Evolutionary conservation across 2,888 invertebrate species (phyloP).

Genomic region (Diarsia brunnea): DNA sequence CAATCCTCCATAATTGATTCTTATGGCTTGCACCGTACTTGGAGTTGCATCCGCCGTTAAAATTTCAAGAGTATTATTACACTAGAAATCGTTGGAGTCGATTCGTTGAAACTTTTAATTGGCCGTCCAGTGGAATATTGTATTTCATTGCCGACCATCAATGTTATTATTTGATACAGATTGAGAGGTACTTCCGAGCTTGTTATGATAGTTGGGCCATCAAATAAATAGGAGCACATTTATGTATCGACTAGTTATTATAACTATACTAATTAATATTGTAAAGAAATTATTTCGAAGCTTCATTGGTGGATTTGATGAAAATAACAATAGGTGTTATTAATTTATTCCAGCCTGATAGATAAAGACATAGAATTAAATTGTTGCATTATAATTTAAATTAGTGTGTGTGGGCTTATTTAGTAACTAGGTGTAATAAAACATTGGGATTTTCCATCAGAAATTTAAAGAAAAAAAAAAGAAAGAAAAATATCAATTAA

Average conservation of each 20-base stretch:
- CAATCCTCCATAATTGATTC: slow-evolving; percentile 46
- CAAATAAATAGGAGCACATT: slow-evolving; percentile 45
- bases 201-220: slow-evolving; percentile 44
- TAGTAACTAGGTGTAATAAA: too few species aligned
- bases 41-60: slow-evolving; percentile 80
- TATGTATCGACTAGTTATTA: slow-evolving; percentile 11
- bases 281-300: slow-evolving; percentile 8
- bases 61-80: slow-evolving; percentile 83
- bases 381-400: neutral
- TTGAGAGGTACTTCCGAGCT: slow-evolving; percentile 63
- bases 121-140: slow-evolving; percentile 81
- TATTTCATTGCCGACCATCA: slow-evolving; percentile 79
- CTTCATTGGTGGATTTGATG: slow-evolving; percentile 3
- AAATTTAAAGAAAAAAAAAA: too few species aligned
- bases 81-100: slow-evolving; percentile 77
- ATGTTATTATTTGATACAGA: slow-evolving; percentile 76
- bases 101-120: slow-evolving; percentile 87
- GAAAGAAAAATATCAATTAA: too few species aligned
- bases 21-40: slow-evolving; percentile 62
- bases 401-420: neutral
- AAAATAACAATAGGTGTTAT: neutral
- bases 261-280: slow-evolving; percentile 9
- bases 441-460: too few species aligned
- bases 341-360: neutral
- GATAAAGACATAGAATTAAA: slow-evolving; percentile 6